Evolutionary conservation across 2,888 invertebrate genomes (phyloP).

Genomic region (Drosophila neonasuta): DNA sequence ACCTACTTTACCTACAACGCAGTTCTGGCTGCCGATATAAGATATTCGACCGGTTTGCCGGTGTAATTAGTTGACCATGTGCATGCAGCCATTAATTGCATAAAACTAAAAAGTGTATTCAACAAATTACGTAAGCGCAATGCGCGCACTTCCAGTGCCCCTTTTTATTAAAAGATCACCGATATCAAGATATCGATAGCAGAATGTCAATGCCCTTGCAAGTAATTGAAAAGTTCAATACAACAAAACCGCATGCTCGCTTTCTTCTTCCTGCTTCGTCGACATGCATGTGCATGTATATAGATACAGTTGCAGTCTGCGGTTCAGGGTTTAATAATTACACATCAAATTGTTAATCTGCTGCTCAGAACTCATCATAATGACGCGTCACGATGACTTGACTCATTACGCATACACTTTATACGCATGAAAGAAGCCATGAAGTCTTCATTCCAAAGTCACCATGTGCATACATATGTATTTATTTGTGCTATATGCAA

Average conservation of each 20-base stretch:
- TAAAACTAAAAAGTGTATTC: constrained; percentile 15
- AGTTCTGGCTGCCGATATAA: constrained; percentile 31
- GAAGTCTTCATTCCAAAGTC: constrained; percentile 18
- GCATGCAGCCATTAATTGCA: constrained; percentile 27
- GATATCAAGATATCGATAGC: constrained; percentile 25
- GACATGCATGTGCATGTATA: constrained; percentile 12
- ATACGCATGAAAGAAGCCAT: constrained; percentile 21
- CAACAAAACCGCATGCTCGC: constrained; percentile 19
- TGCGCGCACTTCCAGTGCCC: neutral
- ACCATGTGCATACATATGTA: constrained; percentile 7
- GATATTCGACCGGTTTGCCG: constrained; percentile 55
- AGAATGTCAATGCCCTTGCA: constrained; percentile 43
- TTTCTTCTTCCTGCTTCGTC: constrained; percentile 19
- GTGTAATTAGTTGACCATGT: constrained; percentile 51
- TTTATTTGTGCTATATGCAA: neutral
- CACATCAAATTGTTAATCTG: constrained; percentile 9
- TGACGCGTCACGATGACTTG: constrained; percentile 62
- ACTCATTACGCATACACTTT: constrained; percentile 26
- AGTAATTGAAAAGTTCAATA: constrained; percentile 12
- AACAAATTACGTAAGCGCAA: constrained; percentile 33
- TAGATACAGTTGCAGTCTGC: constrained; percentile 7
- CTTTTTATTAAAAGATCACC: constrained; percentile 4
- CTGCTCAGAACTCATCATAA: constrained; percentile 25
- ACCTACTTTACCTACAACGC: constrained; percentile 56
- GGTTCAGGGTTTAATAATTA: constrained; percentile 14